Evolutionary conservation across 2,113 vertebrate species (phyloP).

Genomic region (human (Homo sapiens)): DNA sequence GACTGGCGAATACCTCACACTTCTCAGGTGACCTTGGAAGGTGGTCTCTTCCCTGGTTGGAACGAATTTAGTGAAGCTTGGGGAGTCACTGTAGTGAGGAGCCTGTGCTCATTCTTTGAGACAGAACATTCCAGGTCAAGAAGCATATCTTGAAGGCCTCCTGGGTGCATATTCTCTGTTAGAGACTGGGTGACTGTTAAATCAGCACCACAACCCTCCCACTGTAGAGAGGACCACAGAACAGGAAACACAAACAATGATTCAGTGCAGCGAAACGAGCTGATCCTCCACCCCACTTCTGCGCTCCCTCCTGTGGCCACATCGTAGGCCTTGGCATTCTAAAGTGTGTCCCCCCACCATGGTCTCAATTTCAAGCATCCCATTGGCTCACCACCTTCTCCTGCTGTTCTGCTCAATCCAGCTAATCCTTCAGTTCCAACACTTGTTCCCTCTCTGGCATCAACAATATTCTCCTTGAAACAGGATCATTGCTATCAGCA

Average conservation of each 20-base stretch:
- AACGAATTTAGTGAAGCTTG: not conserved
- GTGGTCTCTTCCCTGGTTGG: not conserved
- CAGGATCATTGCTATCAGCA: accelerated
- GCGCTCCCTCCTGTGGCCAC: not conserved
- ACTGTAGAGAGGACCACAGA: accelerated
- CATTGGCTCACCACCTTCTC: accelerated
- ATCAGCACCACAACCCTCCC: not conserved
- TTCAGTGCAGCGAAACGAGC: not conserved
- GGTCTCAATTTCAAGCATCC: not conserved
- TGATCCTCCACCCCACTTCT: accelerated
- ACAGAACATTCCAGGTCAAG: not conserved
- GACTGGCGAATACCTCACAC: not conserved
- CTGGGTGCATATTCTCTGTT: accelerated
- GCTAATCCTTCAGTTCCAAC: accelerated
- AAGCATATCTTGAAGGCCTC: not conserved
- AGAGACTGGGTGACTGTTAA: accelerated
- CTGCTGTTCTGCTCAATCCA: accelerated
- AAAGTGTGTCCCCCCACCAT: accelerated
- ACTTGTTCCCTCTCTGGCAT: not conserved
- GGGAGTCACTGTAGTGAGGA: not conserved
- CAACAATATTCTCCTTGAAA: not conserved
- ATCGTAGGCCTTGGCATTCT: accelerated
- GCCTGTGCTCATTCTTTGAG: not conserved
- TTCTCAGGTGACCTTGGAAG: conserved; percentile 32
- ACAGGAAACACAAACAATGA: not conserved